Conservation (phyloP, 2,888 invertebrate species). For the Lepas anatifera region DNA sequence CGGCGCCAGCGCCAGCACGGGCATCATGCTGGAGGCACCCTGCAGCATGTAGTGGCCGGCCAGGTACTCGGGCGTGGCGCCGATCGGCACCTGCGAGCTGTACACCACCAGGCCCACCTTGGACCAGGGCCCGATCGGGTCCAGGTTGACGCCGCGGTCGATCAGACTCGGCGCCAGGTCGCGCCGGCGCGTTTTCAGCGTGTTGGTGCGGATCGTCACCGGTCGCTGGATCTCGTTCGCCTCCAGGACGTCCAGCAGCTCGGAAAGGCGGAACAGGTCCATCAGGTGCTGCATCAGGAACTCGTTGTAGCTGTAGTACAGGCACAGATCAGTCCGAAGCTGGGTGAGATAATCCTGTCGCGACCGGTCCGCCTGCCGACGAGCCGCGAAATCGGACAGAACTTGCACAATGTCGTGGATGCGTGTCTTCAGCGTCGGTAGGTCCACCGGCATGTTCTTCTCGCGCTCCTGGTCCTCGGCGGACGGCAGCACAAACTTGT, state of each 20-base stretch:
- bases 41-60: slow-evolving; percentile 90
- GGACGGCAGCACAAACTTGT: slow-evolving; percentile 44
- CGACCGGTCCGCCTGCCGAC: slow-evolving; percentile 43
- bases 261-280: slow-evolving; percentile 73
- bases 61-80: slow-evolving; percentile 97
- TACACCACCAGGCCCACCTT: slow-evolving; percentile 95
- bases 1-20: slow-evolving; percentile 95
- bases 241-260: slow-evolving; percentile 87
- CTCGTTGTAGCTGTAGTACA: slow-evolving; percentile 92
- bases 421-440: slow-evolving; percentile 75
- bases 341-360: slow-evolving; percentile 70
- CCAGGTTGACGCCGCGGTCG: slow-evolving; percentile 91
- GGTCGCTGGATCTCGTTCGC: slow-evolving; percentile 92
- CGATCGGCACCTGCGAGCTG: slow-evolving; percentile 85
- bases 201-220: slow-evolving; percentile 76
- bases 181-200: slow-evolving; percentile 60
- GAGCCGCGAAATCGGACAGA: slow-evolving; percentile 58
- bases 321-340: slow-evolving; percentile 71
- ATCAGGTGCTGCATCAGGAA: slow-evolving; percentile 86
- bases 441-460: slow-evolving; percentile 43
- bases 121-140: slow-evolving; percentile 97
- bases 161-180: slow-evolving; percentile 86
- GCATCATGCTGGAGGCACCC: slow-evolving; percentile 90
- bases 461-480: slow-evolving; percentile 53
- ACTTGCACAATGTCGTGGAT: slow-evolving; percentile 71